Conservation (phyloP, 2,797 vertebrate genomes). For the Alca torda region DNA sequence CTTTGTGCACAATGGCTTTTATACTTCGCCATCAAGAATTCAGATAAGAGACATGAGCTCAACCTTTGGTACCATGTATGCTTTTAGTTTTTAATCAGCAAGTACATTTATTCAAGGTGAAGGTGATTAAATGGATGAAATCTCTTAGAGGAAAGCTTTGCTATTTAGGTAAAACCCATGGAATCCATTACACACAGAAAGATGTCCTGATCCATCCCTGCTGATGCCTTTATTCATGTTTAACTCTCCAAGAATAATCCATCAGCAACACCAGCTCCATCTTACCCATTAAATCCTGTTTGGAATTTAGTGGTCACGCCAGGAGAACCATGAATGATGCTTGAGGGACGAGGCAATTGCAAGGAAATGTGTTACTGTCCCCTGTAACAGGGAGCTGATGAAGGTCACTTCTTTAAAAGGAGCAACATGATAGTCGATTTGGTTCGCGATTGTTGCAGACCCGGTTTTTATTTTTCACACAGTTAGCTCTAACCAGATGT, state of each 20-base stretch:
- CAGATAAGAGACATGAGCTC: neutral
- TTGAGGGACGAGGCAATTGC: neutral
- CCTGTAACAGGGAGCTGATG: neutral
- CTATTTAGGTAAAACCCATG: neutral
- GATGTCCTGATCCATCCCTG: neutral
- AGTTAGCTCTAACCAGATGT: neutral
- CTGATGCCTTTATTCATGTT: neutral
- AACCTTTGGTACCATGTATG: neutral
- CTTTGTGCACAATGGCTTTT: neutral
- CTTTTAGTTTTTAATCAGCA: neutral
- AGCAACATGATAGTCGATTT: neutral
- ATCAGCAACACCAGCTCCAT: neutral
- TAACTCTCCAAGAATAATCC: neutral
- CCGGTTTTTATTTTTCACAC: neutral
- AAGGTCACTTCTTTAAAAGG: neutral
- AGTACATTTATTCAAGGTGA: neutral
- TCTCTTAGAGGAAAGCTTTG: neutral
- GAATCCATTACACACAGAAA: neutral
- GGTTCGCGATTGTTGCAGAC: neutral
- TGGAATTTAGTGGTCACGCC: neutral
- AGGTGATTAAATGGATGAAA: neutral
- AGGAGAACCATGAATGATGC: neutral
- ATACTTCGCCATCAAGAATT: neutral
- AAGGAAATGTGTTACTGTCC: neutral
- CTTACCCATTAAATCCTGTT: neutral